phyloP scores from a whole-genome alignment of 2,113 vertebrate genomes.

The Anser cygnoides region DNA sequence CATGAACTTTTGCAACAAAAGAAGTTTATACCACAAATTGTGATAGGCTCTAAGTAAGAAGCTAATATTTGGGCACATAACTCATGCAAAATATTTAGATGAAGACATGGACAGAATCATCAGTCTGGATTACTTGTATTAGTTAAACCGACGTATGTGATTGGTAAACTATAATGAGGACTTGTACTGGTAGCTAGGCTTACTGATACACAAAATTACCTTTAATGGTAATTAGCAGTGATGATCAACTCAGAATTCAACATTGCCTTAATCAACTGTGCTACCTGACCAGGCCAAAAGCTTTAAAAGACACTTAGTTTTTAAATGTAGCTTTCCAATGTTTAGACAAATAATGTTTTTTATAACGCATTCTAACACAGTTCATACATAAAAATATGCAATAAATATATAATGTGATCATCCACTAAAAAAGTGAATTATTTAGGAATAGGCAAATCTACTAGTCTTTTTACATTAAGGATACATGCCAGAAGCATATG shows the following conservation, averaged over 20 bases:
- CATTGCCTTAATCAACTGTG: background rate
- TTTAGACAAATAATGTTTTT: background rate
- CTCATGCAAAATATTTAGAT: background rate
- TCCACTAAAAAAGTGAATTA: background rate
- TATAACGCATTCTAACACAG: background rate
- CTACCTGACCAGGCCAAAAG: background rate
- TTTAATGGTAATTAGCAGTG: background rate
- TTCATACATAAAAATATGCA: background rate
- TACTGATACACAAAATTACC: background rate
- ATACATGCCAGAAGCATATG: background rate
- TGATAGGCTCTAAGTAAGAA: background rate
- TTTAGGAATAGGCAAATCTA: background rate
- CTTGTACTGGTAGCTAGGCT: background rate
- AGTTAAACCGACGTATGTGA: background rate
- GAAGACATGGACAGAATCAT: background rate
- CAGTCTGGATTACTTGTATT: background rate
- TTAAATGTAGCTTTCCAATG: background rate
- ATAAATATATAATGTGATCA: background rate
- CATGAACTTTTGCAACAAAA: background rate
- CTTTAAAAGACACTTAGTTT: background rate
- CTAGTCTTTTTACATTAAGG: background rate
- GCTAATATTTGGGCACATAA: background rate
- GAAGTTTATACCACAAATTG: fast-evolving
- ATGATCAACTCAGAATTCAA: background rate
- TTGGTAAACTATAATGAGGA: background rate